A percentile compares a stretch with the other conserved stretches of the same genome.
Evolutionary conservation across 2,888 invertebrate genomes (phyloP).

Genomic region (Agrochola litura): DNA sequence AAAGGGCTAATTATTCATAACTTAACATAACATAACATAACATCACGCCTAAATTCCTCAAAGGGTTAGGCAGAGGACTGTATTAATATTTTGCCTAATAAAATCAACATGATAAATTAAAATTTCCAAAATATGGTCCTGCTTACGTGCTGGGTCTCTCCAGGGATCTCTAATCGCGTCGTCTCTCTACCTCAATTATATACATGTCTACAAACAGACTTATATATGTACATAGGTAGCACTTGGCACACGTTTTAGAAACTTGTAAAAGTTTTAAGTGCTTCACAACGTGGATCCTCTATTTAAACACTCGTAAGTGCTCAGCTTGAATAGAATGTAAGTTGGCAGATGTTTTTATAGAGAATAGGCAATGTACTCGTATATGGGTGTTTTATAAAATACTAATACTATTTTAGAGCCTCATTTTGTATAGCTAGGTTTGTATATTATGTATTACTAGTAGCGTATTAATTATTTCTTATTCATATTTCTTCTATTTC

Average conservation of each 20-base stretch:
- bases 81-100: not conserved
- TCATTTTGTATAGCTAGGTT: not conserved
- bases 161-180: conserved; percentile 38
- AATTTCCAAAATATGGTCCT: not conserved
- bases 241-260: conserved; percentile 36
- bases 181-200: conserved; percentile 29
- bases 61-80: too few relatives aligned
- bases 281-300: conserved; percentile 25
- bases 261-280: conserved; percentile 59
- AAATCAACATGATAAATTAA: not conserved
- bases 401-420: not conserved
- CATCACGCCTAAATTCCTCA: too few relatives aligned
- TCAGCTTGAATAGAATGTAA: conserved; percentile 15
- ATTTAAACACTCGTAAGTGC: conserved; percentile 44
- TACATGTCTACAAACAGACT: conserved; percentile 8
- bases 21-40: too few relatives aligned
- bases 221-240: conserved; percentile 11
- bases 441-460: not conserved
- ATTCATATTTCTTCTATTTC: not conserved
- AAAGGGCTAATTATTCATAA: too few relatives aligned
- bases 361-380: not conserved
- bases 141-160: not conserved
- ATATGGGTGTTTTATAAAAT: not conserved
- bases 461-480: not conserved
- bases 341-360: conserved; percentile 8